Evolutionary conservation across 2,797 vertebrate genomes (phyloP).

Genomic region (Decapterus maruadsi): DNA sequence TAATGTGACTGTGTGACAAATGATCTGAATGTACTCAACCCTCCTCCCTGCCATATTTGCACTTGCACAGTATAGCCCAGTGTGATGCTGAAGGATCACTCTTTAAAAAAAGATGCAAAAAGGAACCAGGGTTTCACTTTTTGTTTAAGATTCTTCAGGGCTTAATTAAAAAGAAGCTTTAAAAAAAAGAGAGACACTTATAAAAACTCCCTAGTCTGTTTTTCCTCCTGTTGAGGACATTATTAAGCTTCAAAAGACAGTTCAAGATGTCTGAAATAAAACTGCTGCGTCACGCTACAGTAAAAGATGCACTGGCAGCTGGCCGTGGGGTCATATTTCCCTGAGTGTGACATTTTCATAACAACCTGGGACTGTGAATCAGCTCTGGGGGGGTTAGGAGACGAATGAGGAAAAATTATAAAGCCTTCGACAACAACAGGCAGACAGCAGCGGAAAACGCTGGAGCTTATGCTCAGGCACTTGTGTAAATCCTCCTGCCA

Average conservation of each 20-base stretch:
- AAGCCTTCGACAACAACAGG: constrained; percentile 14
- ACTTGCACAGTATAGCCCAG: constrained; percentile 1
- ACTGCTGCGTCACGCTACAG: constrained; percentile 24
- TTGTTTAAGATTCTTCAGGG: constrained; percentile 42
- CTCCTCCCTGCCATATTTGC: not conserved
- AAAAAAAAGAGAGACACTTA: constrained; percentile 39
- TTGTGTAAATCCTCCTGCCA: constrained; percentile 18
- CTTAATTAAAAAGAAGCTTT: constrained; percentile 37
- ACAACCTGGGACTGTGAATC: constrained; percentile 38
- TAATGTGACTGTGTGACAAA: not conserved
- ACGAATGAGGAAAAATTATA: constrained; percentile 28
- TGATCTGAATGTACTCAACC: not conserved
- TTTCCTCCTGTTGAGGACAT: constrained; percentile 23
- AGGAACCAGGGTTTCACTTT: constrained; percentile 29
- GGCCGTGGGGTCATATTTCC: constrained; percentile 44
- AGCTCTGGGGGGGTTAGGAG: constrained; percentile 37
- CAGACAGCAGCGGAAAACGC: constrained; percentile 5
- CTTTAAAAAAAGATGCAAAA: constrained; percentile 12
- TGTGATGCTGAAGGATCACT: not conserved
- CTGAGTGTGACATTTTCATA: constrained; percentile 56
- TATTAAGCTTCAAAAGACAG: constrained; percentile 25
- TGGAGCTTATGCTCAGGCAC: not conserved
- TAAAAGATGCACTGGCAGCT: constrained; percentile 27
- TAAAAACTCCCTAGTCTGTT: constrained; percentile 13
- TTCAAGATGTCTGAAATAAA: constrained; percentile 37